Conservation (phyloP, 2,113 vertebrate genomes). For the Xyliphius kryptos region DNA sequence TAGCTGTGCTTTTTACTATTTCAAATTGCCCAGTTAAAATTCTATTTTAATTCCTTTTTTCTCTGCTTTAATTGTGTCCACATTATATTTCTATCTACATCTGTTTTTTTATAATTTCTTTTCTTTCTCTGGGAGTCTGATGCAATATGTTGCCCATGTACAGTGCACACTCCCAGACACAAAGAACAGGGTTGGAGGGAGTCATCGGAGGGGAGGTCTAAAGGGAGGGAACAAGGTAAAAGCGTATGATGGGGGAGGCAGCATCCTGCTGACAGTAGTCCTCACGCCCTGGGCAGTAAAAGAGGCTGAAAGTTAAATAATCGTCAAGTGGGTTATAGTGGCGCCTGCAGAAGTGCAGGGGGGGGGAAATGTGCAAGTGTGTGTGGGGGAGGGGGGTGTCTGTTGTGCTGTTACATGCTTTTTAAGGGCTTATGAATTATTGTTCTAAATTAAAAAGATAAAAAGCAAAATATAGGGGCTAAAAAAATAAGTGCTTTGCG, state of each 20-base stretch:
- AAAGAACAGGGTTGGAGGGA: constrained; percentile 31
- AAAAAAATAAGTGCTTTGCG: no score
- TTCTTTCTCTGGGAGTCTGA: constrained; percentile 40
- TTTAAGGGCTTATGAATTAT: no score
- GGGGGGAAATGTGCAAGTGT: background rate
- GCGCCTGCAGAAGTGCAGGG: constrained; percentile 4
- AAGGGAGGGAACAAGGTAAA: constrained; percentile 10
- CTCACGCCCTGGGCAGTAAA: constrained; percentile 18
- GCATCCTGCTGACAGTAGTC: constrained; percentile 28
- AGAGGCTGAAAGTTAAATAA: constrained; percentile 30
- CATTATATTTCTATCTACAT: constrained; percentile 1
- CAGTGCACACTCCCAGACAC: constrained; percentile 30
- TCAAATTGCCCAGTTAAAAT: background rate
- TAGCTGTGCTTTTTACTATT: no score
- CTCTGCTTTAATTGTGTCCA: background rate
- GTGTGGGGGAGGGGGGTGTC: background rate
- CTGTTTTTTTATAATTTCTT: constrained; percentile 13
- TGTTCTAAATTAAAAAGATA: no score
- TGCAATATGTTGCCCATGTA: constrained; percentile 48
- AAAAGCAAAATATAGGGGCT: no score
- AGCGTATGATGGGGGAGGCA: constrained; percentile 4
- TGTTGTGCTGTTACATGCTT: background rate
- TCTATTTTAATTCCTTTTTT: background rate
- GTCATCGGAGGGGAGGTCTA: constrained; percentile 11
- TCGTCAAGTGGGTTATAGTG: constrained; percentile 14